Base-by-base conservation (phyloP, 2,888 invertebrate species). In the Scaptodrosophila latifasciaeformis region DNA sequence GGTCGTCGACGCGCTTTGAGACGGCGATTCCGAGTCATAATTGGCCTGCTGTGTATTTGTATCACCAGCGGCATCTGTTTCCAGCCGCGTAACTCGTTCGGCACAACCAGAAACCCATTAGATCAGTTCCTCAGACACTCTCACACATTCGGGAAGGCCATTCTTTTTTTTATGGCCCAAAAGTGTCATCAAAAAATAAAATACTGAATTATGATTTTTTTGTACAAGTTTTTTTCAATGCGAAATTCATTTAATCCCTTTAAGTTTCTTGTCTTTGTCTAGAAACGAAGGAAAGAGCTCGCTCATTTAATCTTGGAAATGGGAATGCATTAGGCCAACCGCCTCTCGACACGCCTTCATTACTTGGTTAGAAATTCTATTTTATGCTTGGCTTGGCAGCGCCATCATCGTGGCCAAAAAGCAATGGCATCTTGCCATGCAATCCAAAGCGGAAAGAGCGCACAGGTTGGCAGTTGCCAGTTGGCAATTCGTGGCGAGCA, bases 41-140 rank as follows among this genome's bases (percentile, higher is more conserved):
- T 57, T 34, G 42, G 15, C 74, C 69, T 63, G 79, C 77, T 74
- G 82, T 19, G 81, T 78, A 82, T 83, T 71, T 81, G 59, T 83
- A 80, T 59, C 82, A 48, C 48, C 5, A n/a, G 59, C 61, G 18
- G 61, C 18, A 54, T n/a, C n/a, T n/a, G n/a, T n/a, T 56, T 50
- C 61, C 56, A 52, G 70, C 40, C 50, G 62, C 58, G 49, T 66
- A 69, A 76, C 72, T 55, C 59, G 76, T 37, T 61, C 64, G 40
- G 15, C 27, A 13, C 29, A 4, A 24, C 31, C 27, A 31, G n/a
- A 21, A 53, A 49, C 27, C 44, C 59, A 68, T 65, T 64, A 54
- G 46, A 15, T 34, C 12, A 34, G 13, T 34, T 15, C 10, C 30
- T 30, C 30, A 30, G 4, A 12, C 30, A 30, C 30, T 30, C 1